Evolutionary conservation across 1,140 invertebrate species (phyloP), one percentile per base, ranked within the genome.

Genomic region (Microplitis mediator): DNA sequence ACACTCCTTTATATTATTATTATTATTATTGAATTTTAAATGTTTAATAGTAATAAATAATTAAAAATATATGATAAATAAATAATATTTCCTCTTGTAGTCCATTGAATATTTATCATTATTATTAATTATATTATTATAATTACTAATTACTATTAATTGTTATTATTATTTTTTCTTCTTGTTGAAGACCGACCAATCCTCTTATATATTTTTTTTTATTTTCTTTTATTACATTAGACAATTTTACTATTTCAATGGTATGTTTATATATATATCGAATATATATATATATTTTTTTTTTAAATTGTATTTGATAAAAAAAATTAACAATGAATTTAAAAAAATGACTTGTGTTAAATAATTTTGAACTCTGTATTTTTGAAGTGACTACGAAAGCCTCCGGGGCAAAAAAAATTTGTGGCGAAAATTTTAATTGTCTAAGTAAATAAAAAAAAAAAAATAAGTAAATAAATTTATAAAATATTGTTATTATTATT

Each of bases 121-220:
- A 45, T 45, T 45, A 39, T 45, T 45, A 9, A 9, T 45, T 45
- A 45, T 45, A 9, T 6, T 45, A 45, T 45, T 45, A 3, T 45
- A 45, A 45, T 45, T 45, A 45, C 6, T 51, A 52, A 66, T 35
- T n/a, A 32, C 16, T 34, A 14, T 35, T 23, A 71, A 54, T 71
- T 64, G 31, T 34, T 54, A 23, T 54, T 16, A 45, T 54, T 64
- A 64, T 52, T 23, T 71, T 71, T 71, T 72, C 70, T 72, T 72
- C 70, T 65, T 45, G 65, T 51, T 36, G 70, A 72, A 72, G 70
- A 72, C 51, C 70, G 70, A 72, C 70, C 70, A 72, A 72, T 65
- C 23, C 32, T 14, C 31, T 71, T 36, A 13, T 71, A 61, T 39
- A 4, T 45, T 70, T 45, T 61, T 70, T 39, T 62, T 65, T n/a